Evolutionary conservation across 2,888 invertebrate species (phyloP), one percentile per base, ranked within the genome.

Genomic region (Ormyrus nitidulus): DNA sequence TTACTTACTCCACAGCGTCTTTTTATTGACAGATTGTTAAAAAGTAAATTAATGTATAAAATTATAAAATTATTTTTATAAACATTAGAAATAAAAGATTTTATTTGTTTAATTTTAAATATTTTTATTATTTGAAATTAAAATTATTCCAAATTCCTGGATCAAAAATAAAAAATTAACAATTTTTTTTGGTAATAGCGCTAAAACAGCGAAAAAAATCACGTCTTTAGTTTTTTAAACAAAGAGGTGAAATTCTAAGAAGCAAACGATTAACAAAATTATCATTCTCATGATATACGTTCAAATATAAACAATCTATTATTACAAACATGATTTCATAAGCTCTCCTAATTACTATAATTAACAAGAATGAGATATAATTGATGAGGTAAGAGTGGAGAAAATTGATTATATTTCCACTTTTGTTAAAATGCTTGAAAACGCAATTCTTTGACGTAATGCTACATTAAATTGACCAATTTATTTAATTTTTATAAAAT

Each of bases 181-280:
- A 66, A 59, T 71, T 77, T 34, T 34, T 34, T 76, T 77, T 77
- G 64, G 71, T 77, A 66, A 13, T n/a, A 77, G 58, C 56, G 53
- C 59, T 75, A 54, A 34, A 54, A 13, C 59, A 68, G 46, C 13
- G 51, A 53, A 49, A 53, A 68, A 75, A 34, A 53, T 59, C 59
- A 69, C 48, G 49, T 34, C 48, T 53, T 51, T 75, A 62, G 48
- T 69, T 65, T 51, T 65, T 64, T 68, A 49, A 44, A 58, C 13
- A 64, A 70, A 56, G 68, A 48, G n/a, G 44, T 34, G 9, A 70
- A 77, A 19, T 62, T 44, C 64, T 49, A 64, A 70, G 10, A 65
- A 48, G 7, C n/a, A 48, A n/a, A 48, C 44, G 34, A 34, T 34
- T 34, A 53, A 64, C 34, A 46, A 54, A 72, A 46, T 10, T 62